Percentiles rank a stretch among this genome's conserved stretches.
These are phyloP conservation scores for Chloebia gouldiae DNA, from an alignment of 2,113 vertebrate genomes.

Conservation along the genomic window DNA sequence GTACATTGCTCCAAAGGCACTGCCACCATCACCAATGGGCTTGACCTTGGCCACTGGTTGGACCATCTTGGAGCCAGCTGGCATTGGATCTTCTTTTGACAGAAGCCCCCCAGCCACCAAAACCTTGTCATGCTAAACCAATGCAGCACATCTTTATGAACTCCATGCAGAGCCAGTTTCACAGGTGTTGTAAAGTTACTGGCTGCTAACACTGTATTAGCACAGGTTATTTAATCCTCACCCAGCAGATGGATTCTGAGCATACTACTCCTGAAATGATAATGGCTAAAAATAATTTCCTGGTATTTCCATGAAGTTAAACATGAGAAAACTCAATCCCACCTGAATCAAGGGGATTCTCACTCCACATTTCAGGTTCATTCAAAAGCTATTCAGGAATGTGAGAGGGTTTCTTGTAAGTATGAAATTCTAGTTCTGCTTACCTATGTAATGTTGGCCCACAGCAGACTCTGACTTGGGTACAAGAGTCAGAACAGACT, in stretches of 20 bases:
- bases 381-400: not conserved
- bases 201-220: not conserved
- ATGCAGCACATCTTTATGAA: not conserved
- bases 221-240: not conserved
- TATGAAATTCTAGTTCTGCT: not conserved
- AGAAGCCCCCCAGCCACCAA: not conserved
- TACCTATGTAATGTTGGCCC: not conserved
- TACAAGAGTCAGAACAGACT: not conserved
- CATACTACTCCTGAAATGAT: not conserved
- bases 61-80: not conserved
- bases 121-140: not conserved
- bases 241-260: not conserved
- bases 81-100: not conserved
- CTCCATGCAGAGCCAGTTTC: not conserved
- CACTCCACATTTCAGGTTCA: not conserved
- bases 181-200: not conserved
- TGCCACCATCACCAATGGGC: rapidly evolving
- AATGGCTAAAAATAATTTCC: not conserved
- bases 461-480: not conserved
- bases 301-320: not conserved
- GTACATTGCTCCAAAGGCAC: too few relatives aligned
- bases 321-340: not conserved
- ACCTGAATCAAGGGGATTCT: not conserved
- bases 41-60: not conserved
- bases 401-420: not conserved